Percentiles rank a stretch among this genome's conserved stretches.
Evolutionary conservation across 1,140 invertebrate species (phyloP).

Genomic region (Globodera rostochiensis): DNA sequence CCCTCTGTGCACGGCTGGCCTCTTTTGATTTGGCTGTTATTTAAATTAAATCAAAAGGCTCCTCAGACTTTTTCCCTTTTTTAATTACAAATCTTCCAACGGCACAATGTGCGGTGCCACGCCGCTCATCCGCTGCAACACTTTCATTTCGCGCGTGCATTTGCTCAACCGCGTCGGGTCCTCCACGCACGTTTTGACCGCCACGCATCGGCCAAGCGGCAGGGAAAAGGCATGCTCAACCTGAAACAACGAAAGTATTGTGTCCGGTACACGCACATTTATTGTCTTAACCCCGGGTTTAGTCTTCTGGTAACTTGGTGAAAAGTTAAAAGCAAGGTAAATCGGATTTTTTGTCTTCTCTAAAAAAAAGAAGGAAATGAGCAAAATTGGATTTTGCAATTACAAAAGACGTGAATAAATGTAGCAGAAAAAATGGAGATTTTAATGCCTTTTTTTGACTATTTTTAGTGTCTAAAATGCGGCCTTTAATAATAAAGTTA

Average conservation of each 20-base stretch:
- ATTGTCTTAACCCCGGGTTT: no score
- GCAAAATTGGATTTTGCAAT: not conserved
- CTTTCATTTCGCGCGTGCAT: conserved; percentile 5
- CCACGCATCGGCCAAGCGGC: conserved; percentile 6
- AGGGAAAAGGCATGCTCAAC: conserved; percentile 7
- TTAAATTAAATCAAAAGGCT: not conserved
- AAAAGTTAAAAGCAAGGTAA: no score
- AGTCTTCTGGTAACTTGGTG: no score
- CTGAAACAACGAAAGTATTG: not conserved
- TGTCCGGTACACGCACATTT: no score
- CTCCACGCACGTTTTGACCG: not conserved
- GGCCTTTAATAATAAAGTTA: no score
- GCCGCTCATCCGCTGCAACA: not conserved
- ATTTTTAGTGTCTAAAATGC: not conserved
- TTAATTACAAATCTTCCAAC: not conserved
- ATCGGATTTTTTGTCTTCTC: no score
- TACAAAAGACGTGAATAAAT: not conserved
- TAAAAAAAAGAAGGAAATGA: no score
- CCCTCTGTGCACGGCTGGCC: conserved; percentile 10
- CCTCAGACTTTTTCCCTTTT: not conserved
- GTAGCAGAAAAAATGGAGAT: no score
- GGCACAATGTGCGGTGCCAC: not conserved
- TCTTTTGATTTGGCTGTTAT: not conserved
- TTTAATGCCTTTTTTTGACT: not conserved
- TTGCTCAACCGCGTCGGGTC: conserved; percentile 11